phyloP scores from a whole-genome alignment of 2,797 vertebrate species.

The Megalops cyprinoides region DNA sequence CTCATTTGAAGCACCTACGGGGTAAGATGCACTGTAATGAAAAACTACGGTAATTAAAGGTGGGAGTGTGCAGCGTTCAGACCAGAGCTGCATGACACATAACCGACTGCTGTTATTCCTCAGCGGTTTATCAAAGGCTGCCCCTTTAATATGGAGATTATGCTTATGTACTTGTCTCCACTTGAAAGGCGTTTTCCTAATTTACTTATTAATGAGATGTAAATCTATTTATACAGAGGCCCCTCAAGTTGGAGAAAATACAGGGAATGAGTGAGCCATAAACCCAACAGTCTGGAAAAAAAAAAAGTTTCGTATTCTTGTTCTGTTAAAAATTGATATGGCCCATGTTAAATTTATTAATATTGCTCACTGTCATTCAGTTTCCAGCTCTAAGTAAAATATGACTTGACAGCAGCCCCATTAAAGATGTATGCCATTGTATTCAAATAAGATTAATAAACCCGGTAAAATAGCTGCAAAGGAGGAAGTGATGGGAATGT shows the following conservation, averaged over 20 bases:
- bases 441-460: conserved; percentile 96
- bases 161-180: conserved; percentile 91
- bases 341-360: conserved; percentile 95
- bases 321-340: conserved; percentile 93
- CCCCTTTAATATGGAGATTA: conserved; percentile 92
- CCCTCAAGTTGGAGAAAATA: conserved; percentile 78
- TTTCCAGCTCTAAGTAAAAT: conserved; percentile 90
- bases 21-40: conserved; percentile 75
- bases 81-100: conserved; percentile 76
- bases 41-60: conserved; percentile 84
- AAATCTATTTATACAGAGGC: conserved; percentile 89
- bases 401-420: conserved; percentile 88
- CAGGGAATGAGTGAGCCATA: conserved; percentile 80
- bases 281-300: conserved; percentile 86
- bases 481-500: conserved; percentile 89
- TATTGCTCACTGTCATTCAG: conserved; percentile 93
- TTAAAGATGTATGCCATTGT: conserved; percentile 97
- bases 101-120: conserved; percentile 82
- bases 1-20: neutral
- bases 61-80: conserved; percentile 69
- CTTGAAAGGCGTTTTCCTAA: conserved; percentile 94
- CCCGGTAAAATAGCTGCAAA: conserved; percentile 90
- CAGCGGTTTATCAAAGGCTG: conserved; percentile 86
- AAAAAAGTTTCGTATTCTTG: conserved; percentile 87
- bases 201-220: conserved; percentile 96